These are phyloP conservation scores for Styela clava DNA, from an alignment of 23 tunicate genomes.

Conservation along the genomic window DNA sequence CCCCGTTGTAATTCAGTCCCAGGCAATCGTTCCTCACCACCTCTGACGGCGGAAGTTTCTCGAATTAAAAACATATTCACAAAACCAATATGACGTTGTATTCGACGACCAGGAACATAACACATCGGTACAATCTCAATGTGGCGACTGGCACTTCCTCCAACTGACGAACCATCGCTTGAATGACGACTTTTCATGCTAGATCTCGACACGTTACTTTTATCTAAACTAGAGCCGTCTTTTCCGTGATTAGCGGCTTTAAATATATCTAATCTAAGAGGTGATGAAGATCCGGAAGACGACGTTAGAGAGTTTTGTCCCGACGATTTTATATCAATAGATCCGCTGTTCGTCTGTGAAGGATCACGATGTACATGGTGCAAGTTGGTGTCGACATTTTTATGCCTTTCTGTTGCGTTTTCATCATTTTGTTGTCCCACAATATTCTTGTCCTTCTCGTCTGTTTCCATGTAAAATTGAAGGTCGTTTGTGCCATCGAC, in stretches of 20 bases:
- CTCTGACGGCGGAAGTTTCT: conserved; percentile 78
- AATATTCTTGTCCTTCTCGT: not conserved
- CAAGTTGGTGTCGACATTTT: not conserved
- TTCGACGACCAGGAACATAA: conserved; percentile 20
- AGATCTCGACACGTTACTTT: not conserved
- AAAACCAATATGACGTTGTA: conserved; percentile 36
- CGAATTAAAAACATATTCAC: conserved; percentile 77
- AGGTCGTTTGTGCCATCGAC: not conserved
- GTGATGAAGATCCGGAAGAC: not conserved
- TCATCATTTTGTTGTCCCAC: not conserved
- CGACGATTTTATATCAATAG: not conserved
- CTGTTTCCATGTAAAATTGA: conserved; percentile 5
- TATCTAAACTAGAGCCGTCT: not conserved
- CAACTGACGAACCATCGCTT: not conserved
- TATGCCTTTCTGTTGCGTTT: not conserved
- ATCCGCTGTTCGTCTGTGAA: not conserved
- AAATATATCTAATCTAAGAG: not conserved
- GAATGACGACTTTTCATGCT: not conserved
- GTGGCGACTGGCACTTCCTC: conserved; percentile 19
- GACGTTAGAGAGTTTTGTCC: not conserved
- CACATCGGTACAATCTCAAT: conserved; percentile 24
- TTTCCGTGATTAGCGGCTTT: not conserved
- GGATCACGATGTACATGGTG: not conserved
- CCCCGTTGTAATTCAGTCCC: conserved; percentile 57
- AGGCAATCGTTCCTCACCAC: conserved; percentile 65